phyloP scores from a whole-genome alignment of 2,797 vertebrate genomes.

The Spheniscus humboldti region DNA sequence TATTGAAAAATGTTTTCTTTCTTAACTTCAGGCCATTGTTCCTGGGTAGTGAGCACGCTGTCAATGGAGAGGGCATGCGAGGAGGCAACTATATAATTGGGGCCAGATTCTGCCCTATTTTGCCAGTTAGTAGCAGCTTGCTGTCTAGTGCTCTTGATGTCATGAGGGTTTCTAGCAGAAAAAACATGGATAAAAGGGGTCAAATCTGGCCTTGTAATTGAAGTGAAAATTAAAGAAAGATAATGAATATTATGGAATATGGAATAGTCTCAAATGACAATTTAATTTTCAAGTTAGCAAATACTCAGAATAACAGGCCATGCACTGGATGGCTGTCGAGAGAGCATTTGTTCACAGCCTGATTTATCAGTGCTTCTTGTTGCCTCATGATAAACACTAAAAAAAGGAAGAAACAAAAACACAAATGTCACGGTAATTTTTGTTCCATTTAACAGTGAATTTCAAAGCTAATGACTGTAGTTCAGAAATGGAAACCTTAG shows the following conservation, averaged over 20 bases:
- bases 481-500: background rate
- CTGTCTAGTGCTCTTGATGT: background rate
- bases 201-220: background rate
- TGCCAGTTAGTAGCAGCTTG: background rate
- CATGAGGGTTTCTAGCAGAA: background rate
- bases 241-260: background rate
- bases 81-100: background rate
- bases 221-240: background rate
- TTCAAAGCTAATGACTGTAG: background rate
- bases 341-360: background rate
- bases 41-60: background rate
- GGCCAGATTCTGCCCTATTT: background rate
- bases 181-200: background rate
- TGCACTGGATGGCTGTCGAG: background rate
- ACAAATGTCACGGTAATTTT: background rate
- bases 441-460: background rate
- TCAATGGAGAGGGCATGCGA: background rate
- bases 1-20: background rate
- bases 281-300: constrained; percentile 22
- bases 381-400: background rate
- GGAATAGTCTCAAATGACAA: background rate
- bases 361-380: background rate
- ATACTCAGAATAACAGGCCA: background rate
- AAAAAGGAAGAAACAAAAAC: background rate
- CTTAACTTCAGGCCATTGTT: background rate